phyloP scores from a whole-genome alignment of 1,140 invertebrate genomes.

The Polypedilum pembai region DNA sequence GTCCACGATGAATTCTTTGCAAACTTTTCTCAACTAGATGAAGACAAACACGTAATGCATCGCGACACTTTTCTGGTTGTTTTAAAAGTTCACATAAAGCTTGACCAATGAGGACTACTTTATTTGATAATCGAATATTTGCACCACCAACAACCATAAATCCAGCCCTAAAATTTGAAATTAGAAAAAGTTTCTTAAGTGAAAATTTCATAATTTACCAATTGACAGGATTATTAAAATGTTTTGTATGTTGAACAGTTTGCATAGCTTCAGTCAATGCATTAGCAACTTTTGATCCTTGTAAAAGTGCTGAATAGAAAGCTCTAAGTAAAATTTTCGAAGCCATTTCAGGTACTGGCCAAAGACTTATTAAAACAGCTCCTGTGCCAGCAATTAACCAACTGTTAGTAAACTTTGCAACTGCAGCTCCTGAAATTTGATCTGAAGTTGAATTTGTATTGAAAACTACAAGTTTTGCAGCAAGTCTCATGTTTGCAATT shows the following conservation, averaged over 20 bases:
- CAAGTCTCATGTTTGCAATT: constrained; percentile 74
- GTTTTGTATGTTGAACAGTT: constrained; percentile 89
- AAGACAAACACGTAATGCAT: constrained; percentile 68
- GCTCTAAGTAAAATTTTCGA: constrained; percentile 83
- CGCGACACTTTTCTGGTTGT: constrained; percentile 71
- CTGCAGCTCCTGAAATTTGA: constrained; percentile 48
- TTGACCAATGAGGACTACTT: constrained; percentile 86
- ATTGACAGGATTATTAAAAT: constrained; percentile 92
- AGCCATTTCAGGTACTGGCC: constrained; percentile 88
- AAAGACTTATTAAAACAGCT: constrained; percentile 81
- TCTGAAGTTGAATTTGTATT: constrained; percentile 43
- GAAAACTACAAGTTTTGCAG: constrained; percentile 68
- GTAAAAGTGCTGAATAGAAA: constrained; percentile 84
- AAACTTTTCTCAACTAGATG: constrained; percentile 89
- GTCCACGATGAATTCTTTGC: constrained; percentile 86
- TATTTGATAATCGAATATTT: constrained; percentile 83
- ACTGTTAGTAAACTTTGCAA: constrained; percentile 70
- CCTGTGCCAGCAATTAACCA: constrained; percentile 83
- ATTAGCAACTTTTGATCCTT: constrained; percentile 65
- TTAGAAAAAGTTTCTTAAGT: no score
- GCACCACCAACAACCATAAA: constrained; percentile 78
- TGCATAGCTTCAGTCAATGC: constrained; percentile 89
- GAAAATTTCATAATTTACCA: constrained; percentile 45
- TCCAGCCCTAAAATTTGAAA: constrained; percentile 55
- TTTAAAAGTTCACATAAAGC: constrained; percentile 84